Evolutionary conservation across 2,113 vertebrate species (phyloP).

Genomic region (Corythaeola cristata): DNA sequence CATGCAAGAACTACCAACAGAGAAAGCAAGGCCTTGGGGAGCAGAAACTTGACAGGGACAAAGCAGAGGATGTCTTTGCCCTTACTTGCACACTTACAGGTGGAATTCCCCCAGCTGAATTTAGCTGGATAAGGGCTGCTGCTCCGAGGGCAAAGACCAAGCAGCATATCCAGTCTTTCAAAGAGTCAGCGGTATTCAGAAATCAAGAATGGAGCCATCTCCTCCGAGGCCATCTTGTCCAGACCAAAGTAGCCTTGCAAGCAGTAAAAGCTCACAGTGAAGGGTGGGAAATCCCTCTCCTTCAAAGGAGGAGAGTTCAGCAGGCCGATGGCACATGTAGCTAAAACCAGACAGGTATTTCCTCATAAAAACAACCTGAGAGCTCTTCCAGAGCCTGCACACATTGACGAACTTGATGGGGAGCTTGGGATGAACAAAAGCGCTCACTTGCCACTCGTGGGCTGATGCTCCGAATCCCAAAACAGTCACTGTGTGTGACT

Average conservation of each 20-base stretch:
- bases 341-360: neutral
- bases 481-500: neutral
- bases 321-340: neutral
- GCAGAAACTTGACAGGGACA: slow-evolving; percentile 63
- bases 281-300: neutral
- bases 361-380: neutral
- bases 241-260: neutral
- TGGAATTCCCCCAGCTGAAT: slow-evolving; percentile 62
- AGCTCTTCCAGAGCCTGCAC: neutral
- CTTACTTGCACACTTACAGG: slow-evolving; percentile 57
- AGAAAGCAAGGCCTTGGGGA: slow-evolving; percentile 67
- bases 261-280: neutral
- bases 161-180: neutral
- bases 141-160: neutral
- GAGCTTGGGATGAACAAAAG: neutral
- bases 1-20: slow-evolving; percentile 40
- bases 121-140: slow-evolving; percentile 50
- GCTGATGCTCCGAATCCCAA: neutral
- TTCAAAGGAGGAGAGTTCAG: neutral
- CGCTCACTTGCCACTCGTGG: neutral
- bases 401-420: neutral
- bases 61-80: slow-evolving; percentile 44
- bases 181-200: neutral
- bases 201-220: neutral
- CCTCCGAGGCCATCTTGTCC: neutral